Evolutionary conservation across 2,888 invertebrate species (phyloP).

Genomic region (Cephus pygmeus): DNA sequence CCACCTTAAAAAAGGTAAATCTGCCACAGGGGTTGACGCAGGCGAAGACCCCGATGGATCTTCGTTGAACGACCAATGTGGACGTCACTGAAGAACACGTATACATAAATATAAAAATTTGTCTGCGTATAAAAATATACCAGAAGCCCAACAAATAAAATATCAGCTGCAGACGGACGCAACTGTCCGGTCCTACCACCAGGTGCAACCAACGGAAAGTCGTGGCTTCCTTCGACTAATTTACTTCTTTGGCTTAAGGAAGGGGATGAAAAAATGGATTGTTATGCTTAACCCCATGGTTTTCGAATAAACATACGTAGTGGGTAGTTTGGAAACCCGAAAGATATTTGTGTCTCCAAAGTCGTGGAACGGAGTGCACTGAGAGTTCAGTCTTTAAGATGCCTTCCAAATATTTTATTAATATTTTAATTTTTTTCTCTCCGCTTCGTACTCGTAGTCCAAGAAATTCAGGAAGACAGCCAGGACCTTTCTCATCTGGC

Average conservation of each 20-base stretch:
- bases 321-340: not conserved
- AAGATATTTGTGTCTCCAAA: not conserved
- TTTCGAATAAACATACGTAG: not conserved
- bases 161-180: not conserved
- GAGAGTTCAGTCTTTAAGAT: not conserved
- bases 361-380: not conserved
- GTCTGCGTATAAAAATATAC: not conserved
- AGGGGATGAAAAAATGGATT: not conserved
- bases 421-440: not conserved
- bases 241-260: not conserved
- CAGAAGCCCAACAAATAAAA: not conserved
- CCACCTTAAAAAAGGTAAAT: not conserved
- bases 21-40: not conserved
- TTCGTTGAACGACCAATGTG: not conserved
- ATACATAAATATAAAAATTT: not conserved
- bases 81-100: too few relatives aligned
- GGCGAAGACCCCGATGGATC: not conserved
- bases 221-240: not conserved
- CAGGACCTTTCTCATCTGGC: not conserved
- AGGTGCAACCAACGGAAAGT: not conserved
- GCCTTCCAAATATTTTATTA: not conserved
- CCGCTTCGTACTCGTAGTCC: not conserved
- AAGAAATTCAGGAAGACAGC: not conserved
- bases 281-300: not conserved
- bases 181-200: not conserved